These are phyloP conservation scores for Redunca redunca DNA, from an alignment of 2,113 vertebrate genomes.

Conservation along the genomic window DNA sequence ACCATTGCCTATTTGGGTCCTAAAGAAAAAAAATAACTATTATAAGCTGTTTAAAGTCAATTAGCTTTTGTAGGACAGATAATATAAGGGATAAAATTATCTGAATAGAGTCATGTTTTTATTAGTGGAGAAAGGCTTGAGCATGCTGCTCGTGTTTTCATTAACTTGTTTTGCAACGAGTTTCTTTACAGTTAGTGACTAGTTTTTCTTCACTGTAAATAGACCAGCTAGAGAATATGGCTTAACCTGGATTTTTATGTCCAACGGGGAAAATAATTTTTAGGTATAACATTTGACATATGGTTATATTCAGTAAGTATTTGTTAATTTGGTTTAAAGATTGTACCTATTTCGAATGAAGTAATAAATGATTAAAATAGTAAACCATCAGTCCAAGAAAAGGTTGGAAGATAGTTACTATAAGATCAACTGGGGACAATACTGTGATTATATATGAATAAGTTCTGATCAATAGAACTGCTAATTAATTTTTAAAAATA, in stretches of 20 bases:
- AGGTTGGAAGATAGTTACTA: neutral
- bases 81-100: neutral
- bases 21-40: no score
- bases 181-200: neutral
- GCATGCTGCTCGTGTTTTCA: neutral
- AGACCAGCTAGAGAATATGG: neutral
- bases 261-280: neutral
- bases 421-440: neutral
- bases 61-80: neutral
- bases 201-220: neutral
- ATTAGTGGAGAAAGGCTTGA: neutral
- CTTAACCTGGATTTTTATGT: neutral
- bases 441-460: neutral
- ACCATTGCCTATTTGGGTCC: no score
- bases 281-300: neutral
- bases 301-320: neutral
- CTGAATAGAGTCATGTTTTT: neutral
- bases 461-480: neutral
- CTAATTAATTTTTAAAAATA: neutral
- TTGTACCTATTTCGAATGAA: neutral
- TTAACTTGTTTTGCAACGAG: neutral
- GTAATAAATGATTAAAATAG: neutral
- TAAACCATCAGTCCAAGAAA: neutral
- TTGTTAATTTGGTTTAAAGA: neutral
- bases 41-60: neutral